A percentile compares a stretch with the other conserved stretches of the same genome.
Conservation (phyloP, 2,113 vertebrate species). For the Sakesphorus luctuosus region DNA sequence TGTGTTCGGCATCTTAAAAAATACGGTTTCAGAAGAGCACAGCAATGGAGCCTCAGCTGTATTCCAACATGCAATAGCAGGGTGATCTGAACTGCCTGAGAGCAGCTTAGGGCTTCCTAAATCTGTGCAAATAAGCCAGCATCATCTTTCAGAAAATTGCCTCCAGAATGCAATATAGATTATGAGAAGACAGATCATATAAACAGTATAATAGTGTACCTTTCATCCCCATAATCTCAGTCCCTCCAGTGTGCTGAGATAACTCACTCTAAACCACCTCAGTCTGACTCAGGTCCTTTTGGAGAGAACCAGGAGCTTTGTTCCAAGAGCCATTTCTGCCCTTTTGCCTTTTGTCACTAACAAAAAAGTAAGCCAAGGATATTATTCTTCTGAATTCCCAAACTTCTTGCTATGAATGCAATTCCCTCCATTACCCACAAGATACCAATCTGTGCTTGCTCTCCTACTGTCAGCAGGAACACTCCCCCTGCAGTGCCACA, state of each 20-base stretch:
- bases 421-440: neutral
- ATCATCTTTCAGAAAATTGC: slow-evolving; percentile 65
- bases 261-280: slow-evolving; percentile 1
- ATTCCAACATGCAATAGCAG: neutral
- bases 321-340: slow-evolving; percentile 19
- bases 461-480: neutral
- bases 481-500: neutral
- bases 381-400: slow-evolving; percentile 1
- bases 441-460: slow-evolving; percentile 11
- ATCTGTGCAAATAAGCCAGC: slow-evolving; percentile 40
- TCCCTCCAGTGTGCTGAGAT: slow-evolving; percentile 29
- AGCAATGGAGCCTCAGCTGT: neutral
- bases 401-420: slow-evolving; percentile 2
- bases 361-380: neutral
- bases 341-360: neutral
- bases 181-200: slow-evolving; percentile 47
- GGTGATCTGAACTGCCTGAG: neutral
- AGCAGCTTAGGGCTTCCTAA: slow-evolving; percentile 23
- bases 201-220: slow-evolving; percentile 46
- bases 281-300: neutral
- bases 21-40: neutral
- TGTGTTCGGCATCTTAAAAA: neutral
- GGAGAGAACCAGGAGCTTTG: slow-evolving; percentile 39
- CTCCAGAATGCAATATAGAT: slow-evolving; percentile 42
- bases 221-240: slow-evolving; percentile 53